These are phyloP conservation scores for Gymnarchus niloticus DNA, from an alignment of 2,113 vertebrate species.

Conservation along the genomic window DNA sequence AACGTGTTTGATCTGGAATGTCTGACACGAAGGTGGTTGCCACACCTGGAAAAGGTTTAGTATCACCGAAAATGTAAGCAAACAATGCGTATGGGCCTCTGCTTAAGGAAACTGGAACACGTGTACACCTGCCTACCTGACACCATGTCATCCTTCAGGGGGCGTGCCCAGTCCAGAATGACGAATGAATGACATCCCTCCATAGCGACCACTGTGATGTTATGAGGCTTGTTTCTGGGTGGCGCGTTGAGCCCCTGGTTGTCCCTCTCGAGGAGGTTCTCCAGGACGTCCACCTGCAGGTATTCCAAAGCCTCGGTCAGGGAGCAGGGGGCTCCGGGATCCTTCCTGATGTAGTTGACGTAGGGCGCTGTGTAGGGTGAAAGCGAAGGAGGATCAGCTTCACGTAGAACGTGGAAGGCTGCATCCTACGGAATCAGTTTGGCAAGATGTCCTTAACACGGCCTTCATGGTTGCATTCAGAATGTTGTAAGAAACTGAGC, in stretches of 20 bases:
- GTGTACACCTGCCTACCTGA: slow-evolving; percentile 50
- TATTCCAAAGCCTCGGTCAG: slow-evolving; percentile 93
- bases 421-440: not conserved
- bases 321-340: slow-evolving; percentile 83
- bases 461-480: not conserved
- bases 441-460: not conserved
- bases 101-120: not conserved
- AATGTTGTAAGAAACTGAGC: not conserved
- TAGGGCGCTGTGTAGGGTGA: slow-evolving; percentile 74
- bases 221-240: slow-evolving; percentile 77
- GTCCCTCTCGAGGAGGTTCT: slow-evolving; percentile 77
- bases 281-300: slow-evolving; percentile 86
- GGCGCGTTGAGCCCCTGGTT: slow-evolving; percentile 47
- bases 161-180: slow-evolving; percentile 90
- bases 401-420: not conserved
- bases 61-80: not conserved
- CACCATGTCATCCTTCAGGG: slow-evolving; percentile 78
- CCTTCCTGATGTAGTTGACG: slow-evolving; percentile 89
- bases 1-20: not conserved
- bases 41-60: slow-evolving; percentile 11
- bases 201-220: slow-evolving; percentile 89
- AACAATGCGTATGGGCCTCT: not conserved
- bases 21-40: not conserved
- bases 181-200: slow-evolving; percentile 98
- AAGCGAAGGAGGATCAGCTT: too few species aligned